Base-by-base conservation (phyloP, 2,797 vertebrate species). In the Cuculus canorus region DNA sequence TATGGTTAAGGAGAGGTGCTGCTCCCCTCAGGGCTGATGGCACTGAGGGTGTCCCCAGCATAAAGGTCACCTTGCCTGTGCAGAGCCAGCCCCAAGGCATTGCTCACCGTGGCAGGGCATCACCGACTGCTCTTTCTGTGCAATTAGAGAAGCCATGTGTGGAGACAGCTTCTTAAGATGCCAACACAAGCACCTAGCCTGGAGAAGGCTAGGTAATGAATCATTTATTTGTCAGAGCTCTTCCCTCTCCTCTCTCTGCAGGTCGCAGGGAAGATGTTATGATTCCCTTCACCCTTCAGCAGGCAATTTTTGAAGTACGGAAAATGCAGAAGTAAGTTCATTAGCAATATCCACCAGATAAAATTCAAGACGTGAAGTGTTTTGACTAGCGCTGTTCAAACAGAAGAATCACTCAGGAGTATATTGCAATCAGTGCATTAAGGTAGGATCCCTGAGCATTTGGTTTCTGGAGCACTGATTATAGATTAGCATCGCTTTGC, bases 71-170 rank as follows among this genome's bases (percentile, higher is more conserved):
- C 5, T 53, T 30, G 11, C 27, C 30, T 9, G 1, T 33, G 45
- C 35, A n/a, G 35, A 35, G 80, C 61, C 77, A 76, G 59, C 35
- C 54, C 24, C 17, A 17, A 18, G 35, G 25, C 21, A 8, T 18
- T 8, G 35, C 71, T 87, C 0, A 0, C 56, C 56, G 13, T 70
- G 43, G 7, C 48, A 59, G n/a, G 48, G 28, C 65, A 45, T 41
- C 50, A 24, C 37, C 0, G 0, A 3, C 39, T 7, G 3, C 52
- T 70, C 56, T 83, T 6, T 5, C 35, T 3, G 0, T 17, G 59
- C 63, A 59, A 3, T 5, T 48, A 56, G 59, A 72, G 78, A 72
- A 66, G 75, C 71, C 64, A 11, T 2, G 3, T 22, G 28, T 17
- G 30, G 72, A 65, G 35, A 35, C 1, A 11, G 17, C 50, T 90